These are phyloP conservation scores for Drosophila pegasa DNA, from an alignment of 2,888 invertebrate species.

Conservation along the genomic window DNA sequence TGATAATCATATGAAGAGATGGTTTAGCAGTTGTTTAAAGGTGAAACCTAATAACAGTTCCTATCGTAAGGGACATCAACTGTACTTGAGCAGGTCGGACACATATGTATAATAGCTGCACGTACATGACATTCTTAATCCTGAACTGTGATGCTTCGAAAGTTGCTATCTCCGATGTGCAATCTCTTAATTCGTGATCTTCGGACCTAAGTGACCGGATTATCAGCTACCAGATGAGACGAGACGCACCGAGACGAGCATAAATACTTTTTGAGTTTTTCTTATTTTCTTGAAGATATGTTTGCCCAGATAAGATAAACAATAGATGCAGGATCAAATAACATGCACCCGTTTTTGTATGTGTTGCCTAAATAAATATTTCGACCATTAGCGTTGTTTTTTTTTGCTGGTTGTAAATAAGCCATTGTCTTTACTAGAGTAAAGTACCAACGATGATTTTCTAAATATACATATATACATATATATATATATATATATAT, in stretches of 20 bases:
- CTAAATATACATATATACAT: too few species aligned
- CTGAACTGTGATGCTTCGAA: slow-evolving; percentile 29
- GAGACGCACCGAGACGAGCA: slow-evolving; percentile 1
- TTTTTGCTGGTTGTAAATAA: too few species aligned
- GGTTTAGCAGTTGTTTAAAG: slow-evolving; percentile 29
- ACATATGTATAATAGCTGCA: not conserved
- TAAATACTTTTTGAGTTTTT: slow-evolving; percentile 48
- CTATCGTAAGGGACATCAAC: slow-evolving; percentile 27
- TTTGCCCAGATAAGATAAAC: slow-evolving; percentile 62
- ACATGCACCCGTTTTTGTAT: slow-evolving; percentile 34
- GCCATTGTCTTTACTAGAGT: too few species aligned
- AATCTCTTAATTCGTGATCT: slow-evolving; percentile 48
- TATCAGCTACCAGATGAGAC: slow-evolving; percentile 19
- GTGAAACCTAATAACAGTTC: slow-evolving; percentile 47
- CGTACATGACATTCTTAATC: slow-evolving; percentile 13
- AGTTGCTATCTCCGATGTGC: slow-evolving; percentile 55
- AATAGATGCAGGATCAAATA: slow-evolving; percentile 52
- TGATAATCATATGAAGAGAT: slow-evolving; percentile 31
- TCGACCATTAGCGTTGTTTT: slow-evolving; percentile 34
- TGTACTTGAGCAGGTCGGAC: slow-evolving; percentile 11
- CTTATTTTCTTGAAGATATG: slow-evolving; percentile 42
- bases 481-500: too few species aligned
- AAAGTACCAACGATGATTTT: too few species aligned
- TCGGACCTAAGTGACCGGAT: slow-evolving; percentile 31
- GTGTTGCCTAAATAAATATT: slow-evolving; percentile 57